These are phyloP conservation scores for Cerceris ruficornis DNA, from an alignment of 2,888 invertebrate genomes.

Conservation along the genomic window DNA sequence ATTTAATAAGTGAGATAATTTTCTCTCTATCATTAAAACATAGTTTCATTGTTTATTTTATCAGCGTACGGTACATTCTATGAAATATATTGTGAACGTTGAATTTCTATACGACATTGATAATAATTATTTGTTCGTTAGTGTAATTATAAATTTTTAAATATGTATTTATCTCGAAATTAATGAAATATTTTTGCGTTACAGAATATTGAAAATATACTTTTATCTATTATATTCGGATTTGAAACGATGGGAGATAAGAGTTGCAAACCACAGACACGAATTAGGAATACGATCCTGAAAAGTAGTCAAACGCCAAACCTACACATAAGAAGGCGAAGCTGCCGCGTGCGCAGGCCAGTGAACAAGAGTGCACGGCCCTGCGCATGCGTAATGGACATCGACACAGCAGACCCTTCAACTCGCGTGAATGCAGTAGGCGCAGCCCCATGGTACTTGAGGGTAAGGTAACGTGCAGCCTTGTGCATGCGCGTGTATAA, in stretches of 20 bases:
- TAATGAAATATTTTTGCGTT: too few relatives aligned
- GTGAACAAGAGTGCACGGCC: slow-evolving; percentile 49
- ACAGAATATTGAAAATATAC: too few relatives aligned
- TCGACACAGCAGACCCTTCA: slow-evolving; percentile 56
- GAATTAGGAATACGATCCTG: slow-evolving; percentile 46
- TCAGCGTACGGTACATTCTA: too few relatives aligned
- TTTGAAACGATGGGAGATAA: neutral
- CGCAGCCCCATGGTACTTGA: slow-evolving; percentile 58
- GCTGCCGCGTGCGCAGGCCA: slow-evolving; percentile 59
- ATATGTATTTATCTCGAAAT: too few relatives aligned
- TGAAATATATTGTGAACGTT: too few relatives aligned
- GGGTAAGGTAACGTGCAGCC: slow-evolving; percentile 60
- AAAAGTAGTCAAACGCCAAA: slow-evolving; percentile 55
- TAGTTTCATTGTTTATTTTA: too few relatives aligned
- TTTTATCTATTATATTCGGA: neutral
- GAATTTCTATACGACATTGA: too few relatives aligned
- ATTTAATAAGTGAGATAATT: too few relatives aligned
- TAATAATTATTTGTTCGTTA: too few relatives aligned
- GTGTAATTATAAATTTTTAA: too few relatives aligned
- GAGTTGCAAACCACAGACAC: neutral
- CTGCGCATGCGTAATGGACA: slow-evolving; percentile 60
- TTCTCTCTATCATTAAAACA: too few relatives aligned
- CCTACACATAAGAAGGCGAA: slow-evolving; percentile 45
- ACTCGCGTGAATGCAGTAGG: slow-evolving; percentile 61
- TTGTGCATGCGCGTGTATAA: slow-evolving; percentile 54